Conservation (phyloP, 2,113 vertebrate genomes). For the Alligator sinensis region DNA sequence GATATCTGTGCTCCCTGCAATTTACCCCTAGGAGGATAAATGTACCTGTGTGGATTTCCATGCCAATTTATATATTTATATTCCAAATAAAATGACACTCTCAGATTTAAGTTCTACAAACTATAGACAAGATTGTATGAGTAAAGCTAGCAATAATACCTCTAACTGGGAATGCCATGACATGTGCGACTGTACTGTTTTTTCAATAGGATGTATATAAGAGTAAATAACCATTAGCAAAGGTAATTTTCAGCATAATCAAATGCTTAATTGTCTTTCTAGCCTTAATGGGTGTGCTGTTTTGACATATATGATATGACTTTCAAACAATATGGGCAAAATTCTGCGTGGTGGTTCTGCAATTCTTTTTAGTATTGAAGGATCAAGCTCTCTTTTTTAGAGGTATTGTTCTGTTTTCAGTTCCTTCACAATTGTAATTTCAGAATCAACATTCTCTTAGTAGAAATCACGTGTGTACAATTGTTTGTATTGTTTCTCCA, state of each 20-base stretch:
- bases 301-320: neutral
- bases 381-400: neutral
- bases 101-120: neutral
- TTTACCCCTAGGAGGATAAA: too few species aligned
- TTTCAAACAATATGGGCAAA: neutral
- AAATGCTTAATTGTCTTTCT: neutral
- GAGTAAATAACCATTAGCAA: neutral
- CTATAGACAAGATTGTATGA: neutral
- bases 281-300: neutral
- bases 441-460: too few species aligned
- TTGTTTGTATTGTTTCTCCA: too few species aligned
- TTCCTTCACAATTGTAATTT: neutral
- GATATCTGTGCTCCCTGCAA: too few species aligned
- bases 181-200: neutral
- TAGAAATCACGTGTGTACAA: too few species aligned
- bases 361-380: neutral
- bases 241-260: neutral
- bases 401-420: neutral
- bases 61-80: neutral
- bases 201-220: neutral
- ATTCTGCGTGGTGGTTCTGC: neutral
- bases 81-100: neutral
- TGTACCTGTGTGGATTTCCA: too few species aligned
- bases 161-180: neutral
- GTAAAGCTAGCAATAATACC: neutral